Evolutionary conservation across 2,888 invertebrate species (phyloP).

Genomic region (Scaeva pyrastri): DNA sequence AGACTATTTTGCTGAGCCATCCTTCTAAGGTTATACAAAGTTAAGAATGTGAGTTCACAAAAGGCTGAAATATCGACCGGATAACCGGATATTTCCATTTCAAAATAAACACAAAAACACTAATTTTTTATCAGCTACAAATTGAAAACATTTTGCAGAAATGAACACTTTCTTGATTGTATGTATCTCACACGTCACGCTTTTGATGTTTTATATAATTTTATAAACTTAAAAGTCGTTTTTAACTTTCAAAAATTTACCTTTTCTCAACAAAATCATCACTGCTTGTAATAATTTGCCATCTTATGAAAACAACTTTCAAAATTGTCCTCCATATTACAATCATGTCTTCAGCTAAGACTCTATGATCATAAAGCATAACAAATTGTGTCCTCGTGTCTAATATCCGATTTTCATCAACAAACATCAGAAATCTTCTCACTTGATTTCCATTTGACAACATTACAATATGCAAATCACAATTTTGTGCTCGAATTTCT

Average conservation of each 20-base stretch:
- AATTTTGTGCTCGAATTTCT: constrained; percentile 87
- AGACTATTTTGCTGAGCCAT: too few species aligned
- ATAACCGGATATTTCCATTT: too few species aligned
- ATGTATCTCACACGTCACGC: too few species aligned
- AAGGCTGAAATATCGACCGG: too few species aligned
- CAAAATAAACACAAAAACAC: too few species aligned
- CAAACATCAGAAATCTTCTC: constrained; percentile 86
- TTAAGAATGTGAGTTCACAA: too few species aligned
- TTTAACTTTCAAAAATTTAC: not conserved
- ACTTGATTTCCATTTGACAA: constrained; percentile 90
- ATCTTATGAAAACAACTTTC: constrained; percentile 89
- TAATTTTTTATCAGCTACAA: too few species aligned
- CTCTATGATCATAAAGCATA: constrained; percentile 88
- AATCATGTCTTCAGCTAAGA: constrained; percentile 87
- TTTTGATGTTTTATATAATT: too few species aligned
- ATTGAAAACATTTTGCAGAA: too few species aligned
- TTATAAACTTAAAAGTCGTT: too few species aligned
- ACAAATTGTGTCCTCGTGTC: constrained; percentile 90
- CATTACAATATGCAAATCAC: constrained; percentile 89
- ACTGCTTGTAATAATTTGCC: constrained; percentile 73
- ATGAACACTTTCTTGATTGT: too few species aligned
- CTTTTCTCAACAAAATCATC: not conserved
- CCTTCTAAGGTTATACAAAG: too few species aligned
- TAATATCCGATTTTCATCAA: constrained; percentile 89
- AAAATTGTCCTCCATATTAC: constrained; percentile 92